A percentile compares a stretch with the other conserved stretches of the same genome.
These are phyloP conservation scores for Luperina nickerlii DNA, from an alignment of 2,888 invertebrate genomes.

Conservation along the genomic window DNA sequence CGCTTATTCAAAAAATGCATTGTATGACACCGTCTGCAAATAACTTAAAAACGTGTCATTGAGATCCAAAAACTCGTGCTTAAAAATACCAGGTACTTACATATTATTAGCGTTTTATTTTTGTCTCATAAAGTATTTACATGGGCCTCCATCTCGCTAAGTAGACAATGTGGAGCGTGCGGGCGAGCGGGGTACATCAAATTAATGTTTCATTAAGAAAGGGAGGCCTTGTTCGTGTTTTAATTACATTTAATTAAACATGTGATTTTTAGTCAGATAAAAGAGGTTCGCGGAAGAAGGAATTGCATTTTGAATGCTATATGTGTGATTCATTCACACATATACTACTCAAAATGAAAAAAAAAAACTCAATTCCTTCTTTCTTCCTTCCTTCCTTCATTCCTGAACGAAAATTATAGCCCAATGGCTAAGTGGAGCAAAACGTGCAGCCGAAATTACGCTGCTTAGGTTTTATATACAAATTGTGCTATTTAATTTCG, in stretches of 20 bases:
- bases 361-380: no score
- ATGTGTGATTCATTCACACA: neutral
- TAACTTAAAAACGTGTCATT: neutral
- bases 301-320: neutral
- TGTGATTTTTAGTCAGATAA: slow-evolving; percentile 44
- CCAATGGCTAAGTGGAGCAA: neutral
- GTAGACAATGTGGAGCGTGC: slow-evolving; percentile 42
- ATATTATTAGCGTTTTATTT: slow-evolving; percentile 31
- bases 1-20: neutral
- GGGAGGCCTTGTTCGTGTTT: slow-evolving; percentile 58
- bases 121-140: slow-evolving; percentile 23
- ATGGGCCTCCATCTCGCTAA: slow-evolving; percentile 23
- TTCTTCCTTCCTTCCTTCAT: no score
- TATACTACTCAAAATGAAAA: no score
- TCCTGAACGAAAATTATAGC: neutral
- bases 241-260: slow-evolving; percentile 67
- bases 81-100: neutral
- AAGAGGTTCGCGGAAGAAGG: neutral
- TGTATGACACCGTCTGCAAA: neutral
- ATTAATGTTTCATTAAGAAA: slow-evolving; percentile 69
- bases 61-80: slow-evolving; percentile 14
- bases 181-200: slow-evolving; percentile 40
- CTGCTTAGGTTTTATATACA: neutral
- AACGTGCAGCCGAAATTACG: neutral
- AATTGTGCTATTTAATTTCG: neutral